These are phyloP conservation scores for Mus spicilegus DNA, from an alignment of 2,113 vertebrate species.

Conservation along the genomic window DNA sequence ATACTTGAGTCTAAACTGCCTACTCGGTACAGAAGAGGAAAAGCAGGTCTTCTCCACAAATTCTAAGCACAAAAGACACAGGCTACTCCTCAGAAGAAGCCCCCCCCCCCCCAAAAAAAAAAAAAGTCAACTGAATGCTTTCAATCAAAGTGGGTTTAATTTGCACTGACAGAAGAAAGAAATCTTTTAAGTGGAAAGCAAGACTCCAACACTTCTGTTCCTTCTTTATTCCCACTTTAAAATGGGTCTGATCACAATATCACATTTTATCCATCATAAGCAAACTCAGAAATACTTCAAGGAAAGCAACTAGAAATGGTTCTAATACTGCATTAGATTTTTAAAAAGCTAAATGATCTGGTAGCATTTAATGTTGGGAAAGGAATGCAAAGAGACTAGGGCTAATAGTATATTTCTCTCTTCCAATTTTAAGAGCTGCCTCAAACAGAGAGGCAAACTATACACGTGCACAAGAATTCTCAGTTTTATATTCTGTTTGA, in stretches of 20 bases:
- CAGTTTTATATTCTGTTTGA: neutral
- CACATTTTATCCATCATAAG: neutral
- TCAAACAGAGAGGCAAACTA: neutral
- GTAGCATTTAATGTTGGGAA: neutral
- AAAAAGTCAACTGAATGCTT: neutral
- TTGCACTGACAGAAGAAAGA: neutral
- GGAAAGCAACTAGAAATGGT: neutral
- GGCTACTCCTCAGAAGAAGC: neutral
- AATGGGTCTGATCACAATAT: neutral
- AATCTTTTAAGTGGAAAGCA: neutral
- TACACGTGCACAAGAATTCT: neutral
- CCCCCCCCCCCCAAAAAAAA: neutral
- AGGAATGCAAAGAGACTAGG: neutral
- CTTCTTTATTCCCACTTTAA: neutral
- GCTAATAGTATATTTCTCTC: neutral
- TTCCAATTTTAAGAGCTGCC: neutral
- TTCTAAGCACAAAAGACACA: neutral
- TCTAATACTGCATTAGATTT: neutral
- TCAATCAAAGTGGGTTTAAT: neutral
- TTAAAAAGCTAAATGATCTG: neutral
- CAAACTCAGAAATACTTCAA: slow-evolving; percentile 1
- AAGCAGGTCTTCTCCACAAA: neutral
- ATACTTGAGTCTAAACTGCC: neutral
- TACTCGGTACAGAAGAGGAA: neutral
- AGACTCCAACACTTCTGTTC: neutral